Percentiles rank a stretch among this genome's conserved stretches.
Conservation (phyloP, 2,888 invertebrate genomes). For the Drosophila subsilvestris region DNA sequence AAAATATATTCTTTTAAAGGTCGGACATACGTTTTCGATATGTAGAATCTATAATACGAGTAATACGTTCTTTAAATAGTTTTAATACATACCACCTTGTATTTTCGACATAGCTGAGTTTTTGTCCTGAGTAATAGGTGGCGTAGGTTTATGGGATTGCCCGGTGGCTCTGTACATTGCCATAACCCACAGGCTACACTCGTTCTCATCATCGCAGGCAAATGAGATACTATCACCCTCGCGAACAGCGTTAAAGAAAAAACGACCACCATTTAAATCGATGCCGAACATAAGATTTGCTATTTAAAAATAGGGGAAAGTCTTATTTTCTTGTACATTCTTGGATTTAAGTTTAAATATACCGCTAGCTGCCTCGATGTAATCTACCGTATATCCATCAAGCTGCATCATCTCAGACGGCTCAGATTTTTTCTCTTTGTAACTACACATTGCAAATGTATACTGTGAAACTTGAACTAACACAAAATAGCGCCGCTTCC, state of each 20-base stretch:
- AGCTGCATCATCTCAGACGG: conserved; percentile 99
- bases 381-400: conserved; percentile 99
- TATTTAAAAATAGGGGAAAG: conserved; percentile 69
- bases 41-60: too few relatives aligned
- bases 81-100: conserved; percentile 87
- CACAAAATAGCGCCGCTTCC: conserved; percentile 99
- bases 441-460: conserved; percentile 99
- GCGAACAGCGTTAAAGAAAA: conserved; percentile 99
- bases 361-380: conserved; percentile 98
- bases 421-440: conserved; percentile 99
- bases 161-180: conserved; percentile 99
- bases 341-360: conserved; percentile 41
- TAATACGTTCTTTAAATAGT: conserved; percentile 32
- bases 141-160: conserved; percentile 99
- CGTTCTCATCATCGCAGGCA: conserved; percentile 98
- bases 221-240: conserved; percentile 99
- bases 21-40: too few relatives aligned
- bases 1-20: too few relatives aligned
- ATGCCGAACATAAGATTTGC: conserved; percentile 97
- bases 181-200: conserved; percentile 99
- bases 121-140: conserved; percentile 94
- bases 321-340: neutral
- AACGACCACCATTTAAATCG: conserved; percentile 96
- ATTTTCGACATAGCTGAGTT: conserved; percentile 93
- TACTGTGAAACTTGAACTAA: conserved; percentile 99